Evolutionary conservation across 1,140 invertebrate genomes (phyloP), one percentile per base, ranked within the genome.

Genomic region (Drosophila pseudoananassae): DNA sequence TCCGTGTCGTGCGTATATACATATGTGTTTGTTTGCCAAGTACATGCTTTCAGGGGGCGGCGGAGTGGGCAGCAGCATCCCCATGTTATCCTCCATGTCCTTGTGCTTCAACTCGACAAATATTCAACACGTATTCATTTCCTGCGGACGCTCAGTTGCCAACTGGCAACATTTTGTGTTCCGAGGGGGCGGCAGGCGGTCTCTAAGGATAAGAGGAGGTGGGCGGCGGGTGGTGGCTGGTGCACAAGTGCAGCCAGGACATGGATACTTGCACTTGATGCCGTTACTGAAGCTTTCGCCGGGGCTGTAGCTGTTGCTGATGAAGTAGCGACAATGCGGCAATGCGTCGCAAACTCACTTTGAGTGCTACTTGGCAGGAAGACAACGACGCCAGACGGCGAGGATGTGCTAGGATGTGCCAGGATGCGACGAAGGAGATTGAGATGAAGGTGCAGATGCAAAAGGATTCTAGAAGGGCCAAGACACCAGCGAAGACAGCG

Each of bases 91-190:
- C 53, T 29, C 43, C 43, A 73, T 78, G 78, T 87, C 83, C 81
- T 87, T 87, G 82, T 82, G 82, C 81, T 87, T 85, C 81, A 85
- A 75, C 81, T 85, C 82, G 82, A 87, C 82, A 87, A 87, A 87
- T 87, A 87, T 87, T 87, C 82, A 87, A 87, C 82, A 87, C 82
- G 82, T 87, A 87, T 88, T 87, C 82, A 87, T 87, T 87, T 87
- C 82, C 82, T 87, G 83, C 75, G 81, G 82, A 85, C 76, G 72
- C 80, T 73, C 82, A 87, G 82, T 87, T 82, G 82, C 77, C 81
- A 84, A 84, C 81, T 84, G 81, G 77, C 82, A 88, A 85, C 82
- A 82, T 82, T 74, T 78, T 78, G 52, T 40, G 52, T 50, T 40
- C 51, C 46, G 33, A 14, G 45, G 61, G 60, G 47, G 45, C 49